A percentile compares a stretch with the other conserved stretches of the same genome.
These are phyloP conservation scores for Miopithecus talapoin DNA, from an alignment of 2,797 vertebrate species.

Conservation along the genomic window DNA sequence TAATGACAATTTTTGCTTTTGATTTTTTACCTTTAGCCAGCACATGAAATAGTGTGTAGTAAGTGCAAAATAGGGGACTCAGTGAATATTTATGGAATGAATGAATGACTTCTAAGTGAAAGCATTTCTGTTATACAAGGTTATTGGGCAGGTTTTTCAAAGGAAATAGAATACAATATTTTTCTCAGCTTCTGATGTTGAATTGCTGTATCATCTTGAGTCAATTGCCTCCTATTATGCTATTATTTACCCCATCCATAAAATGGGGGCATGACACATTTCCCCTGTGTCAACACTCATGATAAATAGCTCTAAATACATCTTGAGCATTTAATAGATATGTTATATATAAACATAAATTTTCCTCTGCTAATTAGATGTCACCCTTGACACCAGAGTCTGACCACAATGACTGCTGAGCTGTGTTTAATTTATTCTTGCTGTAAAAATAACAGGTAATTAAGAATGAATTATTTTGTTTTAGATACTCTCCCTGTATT, in stretches of 20 bases:
- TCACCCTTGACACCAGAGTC: background rate
- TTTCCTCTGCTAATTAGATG: conserved; percentile 22
- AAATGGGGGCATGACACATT: background rate
- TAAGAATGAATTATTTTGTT: conserved; percentile 30
- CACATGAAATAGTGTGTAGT: background rate
- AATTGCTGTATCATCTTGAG: background rate
- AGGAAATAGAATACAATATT: background rate
- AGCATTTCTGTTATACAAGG: background rate
- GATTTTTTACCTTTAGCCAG: background rate
- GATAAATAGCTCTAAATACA: conserved; percentile 56
- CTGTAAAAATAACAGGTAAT: conserved; percentile 72
- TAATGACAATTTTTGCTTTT: background rate
- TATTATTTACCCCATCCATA: background rate
- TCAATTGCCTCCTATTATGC: background rate
- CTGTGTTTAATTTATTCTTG: conserved; percentile 74
- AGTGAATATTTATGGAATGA: background rate
- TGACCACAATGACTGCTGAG: background rate
- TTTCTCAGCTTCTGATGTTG: background rate
- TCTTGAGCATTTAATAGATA: background rate
- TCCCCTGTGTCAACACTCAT: background rate
- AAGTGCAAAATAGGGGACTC: background rate
- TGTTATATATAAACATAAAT: background rate
- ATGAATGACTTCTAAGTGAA: background rate
- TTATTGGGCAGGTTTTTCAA: background rate
- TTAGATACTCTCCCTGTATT: background rate